These are phyloP conservation scores for Linhomoeus sp. DNA, from an alignment of 2,888 invertebrate species.

Conservation along the genomic window DNA sequence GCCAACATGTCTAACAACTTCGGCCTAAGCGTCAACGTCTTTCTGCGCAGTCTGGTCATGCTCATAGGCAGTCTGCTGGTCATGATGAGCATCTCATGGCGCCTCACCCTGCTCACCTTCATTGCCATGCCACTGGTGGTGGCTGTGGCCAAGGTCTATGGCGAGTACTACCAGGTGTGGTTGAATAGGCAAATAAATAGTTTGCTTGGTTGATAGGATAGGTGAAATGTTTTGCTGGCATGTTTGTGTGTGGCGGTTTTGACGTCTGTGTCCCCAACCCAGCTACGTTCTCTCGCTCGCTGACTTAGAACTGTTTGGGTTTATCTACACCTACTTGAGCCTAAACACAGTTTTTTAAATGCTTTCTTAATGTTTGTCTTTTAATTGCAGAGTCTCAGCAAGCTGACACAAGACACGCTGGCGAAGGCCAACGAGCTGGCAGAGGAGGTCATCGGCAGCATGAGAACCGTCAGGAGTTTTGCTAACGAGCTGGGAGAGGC, in stretches of 20 bases:
- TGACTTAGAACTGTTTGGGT: no score
- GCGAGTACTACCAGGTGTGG: slow-evolving; percentile 31
- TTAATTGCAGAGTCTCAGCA: slow-evolving; percentile 20
- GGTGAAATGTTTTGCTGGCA: no score
- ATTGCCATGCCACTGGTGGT: slow-evolving; percentile 31
- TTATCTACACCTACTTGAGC: no score
- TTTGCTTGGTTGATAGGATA: no score
- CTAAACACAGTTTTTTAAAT: no score
- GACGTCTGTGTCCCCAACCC: no score
- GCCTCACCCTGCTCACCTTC: slow-evolving; percentile 29
- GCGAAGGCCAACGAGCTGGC: slow-evolving; percentile 31
- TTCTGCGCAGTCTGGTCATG: slow-evolving; percentile 29
- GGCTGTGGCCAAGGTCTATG: slow-evolving; percentile 30
- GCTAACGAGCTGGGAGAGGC: slow-evolving; percentile 30
- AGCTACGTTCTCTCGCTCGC: no score
- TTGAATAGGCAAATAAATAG: no score
- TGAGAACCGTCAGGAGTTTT: slow-evolving; percentile 32
- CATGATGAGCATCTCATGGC: slow-evolving; percentile 32
- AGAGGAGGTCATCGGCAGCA: slow-evolving; percentile 30
- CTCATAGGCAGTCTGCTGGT: slow-evolving; percentile 30
- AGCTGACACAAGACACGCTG: slow-evolving; percentile 28
- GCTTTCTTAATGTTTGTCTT: no score
- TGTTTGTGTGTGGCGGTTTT: no score
- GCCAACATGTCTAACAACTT: slow-evolving; percentile 32
- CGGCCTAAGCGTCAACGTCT: slow-evolving; percentile 30